Evolutionary conservation across 1,140 invertebrate genomes (phyloP), one percentile per base, ranked within the genome.

Genomic region (Diachasmimorpha longicaudata): DNA sequence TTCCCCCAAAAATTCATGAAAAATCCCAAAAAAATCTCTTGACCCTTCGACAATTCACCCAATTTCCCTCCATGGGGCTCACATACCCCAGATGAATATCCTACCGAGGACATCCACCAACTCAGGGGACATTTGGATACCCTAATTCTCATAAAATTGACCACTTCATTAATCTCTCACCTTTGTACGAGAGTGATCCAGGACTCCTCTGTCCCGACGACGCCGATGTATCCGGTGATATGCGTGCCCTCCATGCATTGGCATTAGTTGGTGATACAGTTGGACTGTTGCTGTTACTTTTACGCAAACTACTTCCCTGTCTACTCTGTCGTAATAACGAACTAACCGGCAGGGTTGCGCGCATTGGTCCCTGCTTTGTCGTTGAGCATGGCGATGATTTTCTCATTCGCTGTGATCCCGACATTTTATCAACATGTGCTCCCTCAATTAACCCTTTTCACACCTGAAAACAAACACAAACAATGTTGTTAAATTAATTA

Each of bases 341-440:
- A 77, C 93, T 92, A 77, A 94, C 92, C 66, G 93, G 93, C 79
- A 94, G 88, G 67, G 93, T 94, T 48, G 93, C 93, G 85, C 93
- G 91, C 91, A 94, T 92, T 75, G 93, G 93, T 37, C 93, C 93
- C 80, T 92, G 91, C 88, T 93, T 93, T 31, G 91, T 90, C 73
- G 90, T 90, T 76, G 92, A 90, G 84, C 91, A 93, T 81, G 93
- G 92, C 76, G 92, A 93, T 79, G 92, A 92, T 87, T 93, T 93
- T 83, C 92, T 90, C 86, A 92, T 91, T 82, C 92, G 90, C 81
- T 90, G 88, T 77, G 86, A 83, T 82, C 90, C 90, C 85, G 92
- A 91, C 91, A 92, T 92, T 85, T 89, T 87, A 75, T 82, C 19
- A 13, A 25, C 81, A 84, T 83, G 77, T 80, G 82, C 11, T 6